phyloP scores from a whole-genome alignment of 2,797 vertebrate genomes.

The Muscicapa striata region DNA sequence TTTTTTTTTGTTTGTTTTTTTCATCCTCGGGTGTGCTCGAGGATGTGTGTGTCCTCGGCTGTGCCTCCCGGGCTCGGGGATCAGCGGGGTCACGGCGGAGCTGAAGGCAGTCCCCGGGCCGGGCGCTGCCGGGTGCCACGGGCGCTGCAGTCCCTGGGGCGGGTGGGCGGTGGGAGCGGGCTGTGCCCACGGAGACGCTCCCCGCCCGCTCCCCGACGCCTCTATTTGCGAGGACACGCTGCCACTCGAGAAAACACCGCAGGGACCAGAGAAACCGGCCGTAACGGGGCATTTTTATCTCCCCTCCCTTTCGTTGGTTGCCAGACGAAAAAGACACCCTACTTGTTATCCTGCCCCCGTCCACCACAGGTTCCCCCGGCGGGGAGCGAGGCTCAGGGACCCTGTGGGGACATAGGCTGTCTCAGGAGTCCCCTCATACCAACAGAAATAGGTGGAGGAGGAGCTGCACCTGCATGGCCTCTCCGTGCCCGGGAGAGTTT shows the following conservation, averaged over 20 bases:
- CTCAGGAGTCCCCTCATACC: background rate
- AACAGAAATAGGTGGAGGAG: background rate
- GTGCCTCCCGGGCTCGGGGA: background rate
- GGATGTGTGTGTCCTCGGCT: no score
- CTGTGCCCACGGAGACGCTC: background rate
- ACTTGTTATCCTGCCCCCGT: fast-evolving
- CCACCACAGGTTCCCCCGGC: fast-evolving
- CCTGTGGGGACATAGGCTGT: background rate
- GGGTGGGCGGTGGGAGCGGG: background rate
- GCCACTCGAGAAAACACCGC: background rate
- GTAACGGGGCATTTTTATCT: background rate
- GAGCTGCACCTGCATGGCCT: background rate
- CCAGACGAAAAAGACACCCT: background rate
- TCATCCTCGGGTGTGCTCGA: background rate
- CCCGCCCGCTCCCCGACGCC: background rate
- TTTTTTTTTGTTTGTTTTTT: background rate
- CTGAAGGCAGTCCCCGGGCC: background rate
- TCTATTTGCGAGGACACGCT: fast-evolving
- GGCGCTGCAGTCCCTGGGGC: background rate
- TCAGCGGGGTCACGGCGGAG: background rate
- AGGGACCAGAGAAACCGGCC: background rate
- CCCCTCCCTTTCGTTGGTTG: background rate
- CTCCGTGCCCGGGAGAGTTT: fast-evolving
- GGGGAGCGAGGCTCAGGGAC: background rate
- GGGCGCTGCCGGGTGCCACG: background rate